Evolutionary conservation across 2,888 invertebrate genomes (phyloP).

Genomic region (Amphiduros pacificus): DNA sequence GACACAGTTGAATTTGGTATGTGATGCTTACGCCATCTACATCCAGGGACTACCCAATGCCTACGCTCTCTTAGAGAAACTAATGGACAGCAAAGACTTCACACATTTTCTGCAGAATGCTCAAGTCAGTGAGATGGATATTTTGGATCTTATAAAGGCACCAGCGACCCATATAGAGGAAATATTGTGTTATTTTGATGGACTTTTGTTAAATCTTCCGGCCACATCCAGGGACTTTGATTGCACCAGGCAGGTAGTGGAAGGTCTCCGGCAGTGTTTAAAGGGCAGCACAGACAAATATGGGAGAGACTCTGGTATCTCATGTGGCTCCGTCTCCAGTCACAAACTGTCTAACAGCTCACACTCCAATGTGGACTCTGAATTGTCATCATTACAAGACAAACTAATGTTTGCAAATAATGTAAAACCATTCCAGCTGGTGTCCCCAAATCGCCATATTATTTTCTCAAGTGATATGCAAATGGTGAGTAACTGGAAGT

Average conservation of each 20-base stretch:
- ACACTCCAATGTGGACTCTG: conserved; percentile 37
- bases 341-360: conserved; percentile 9
- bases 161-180: too few species aligned
- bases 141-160: conserved; percentile 3
- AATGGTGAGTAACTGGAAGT: not conserved
- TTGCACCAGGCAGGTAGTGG: too few species aligned
- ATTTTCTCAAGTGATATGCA: conserved; percentile 19
- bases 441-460: conserved; percentile 13
- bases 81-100: conserved; percentile 42
- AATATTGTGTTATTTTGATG: too few species aligned
- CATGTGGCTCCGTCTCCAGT: too few species aligned
- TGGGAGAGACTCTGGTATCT: too few species aligned
- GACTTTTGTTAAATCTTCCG: too few species aligned
- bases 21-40: conserved; percentile 49
- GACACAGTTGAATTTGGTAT: conserved; percentile 38
- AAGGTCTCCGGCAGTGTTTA: too few species aligned
- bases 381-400: conserved; percentile 50
- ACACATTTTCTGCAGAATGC: conserved; percentile 39
- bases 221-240: too few species aligned
- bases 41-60: conserved; percentile 42
- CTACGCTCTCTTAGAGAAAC: conserved; percentile 38
- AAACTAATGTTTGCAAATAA: conserved; percentile 46
- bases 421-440: conserved; percentile 11
- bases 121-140: not conserved
- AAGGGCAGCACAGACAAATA: too few species aligned